Conservation (phyloP, 2,888 invertebrate species). For the Apodemia mormo region DNA sequence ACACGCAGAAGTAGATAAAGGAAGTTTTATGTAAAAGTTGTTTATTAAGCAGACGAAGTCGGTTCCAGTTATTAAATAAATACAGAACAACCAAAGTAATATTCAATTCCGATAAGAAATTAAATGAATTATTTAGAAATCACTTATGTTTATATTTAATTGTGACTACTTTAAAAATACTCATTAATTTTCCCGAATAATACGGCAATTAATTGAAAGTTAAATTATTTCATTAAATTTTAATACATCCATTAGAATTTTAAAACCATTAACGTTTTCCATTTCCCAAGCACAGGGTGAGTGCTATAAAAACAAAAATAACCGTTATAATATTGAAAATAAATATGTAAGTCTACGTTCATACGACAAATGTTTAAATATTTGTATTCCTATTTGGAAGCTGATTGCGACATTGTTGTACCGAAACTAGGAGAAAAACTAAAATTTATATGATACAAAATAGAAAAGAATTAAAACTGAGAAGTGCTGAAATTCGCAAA, state of each 20-base stretch:
- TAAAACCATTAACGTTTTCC: too few species aligned
- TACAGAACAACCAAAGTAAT: background rate
- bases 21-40: too few species aligned
- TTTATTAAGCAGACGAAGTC: too few species aligned
- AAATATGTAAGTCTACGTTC: conserved; percentile 30
- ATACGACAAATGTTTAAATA: conserved; percentile 41
- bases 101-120: background rate
- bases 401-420: conserved; percentile 41
- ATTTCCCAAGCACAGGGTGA: too few species aligned
- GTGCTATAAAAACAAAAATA: too few species aligned
- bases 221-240: conserved; percentile 10
- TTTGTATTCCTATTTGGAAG: conserved; percentile 42
- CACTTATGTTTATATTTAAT: background rate
- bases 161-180: conserved; percentile 1
- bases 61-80: too few species aligned
- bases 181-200: background rate
- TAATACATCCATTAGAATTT: background rate
- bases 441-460: background rate
- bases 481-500: background rate
- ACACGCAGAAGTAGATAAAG: too few species aligned
- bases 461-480: background rate
- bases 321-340: conserved; percentile 30
- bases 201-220: background rate
- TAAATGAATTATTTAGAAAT: background rate
- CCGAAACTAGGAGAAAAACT: background rate